phyloP scores from a whole-genome alignment of 2,888 invertebrate genomes.

The Terebella lapidaria region DNA sequence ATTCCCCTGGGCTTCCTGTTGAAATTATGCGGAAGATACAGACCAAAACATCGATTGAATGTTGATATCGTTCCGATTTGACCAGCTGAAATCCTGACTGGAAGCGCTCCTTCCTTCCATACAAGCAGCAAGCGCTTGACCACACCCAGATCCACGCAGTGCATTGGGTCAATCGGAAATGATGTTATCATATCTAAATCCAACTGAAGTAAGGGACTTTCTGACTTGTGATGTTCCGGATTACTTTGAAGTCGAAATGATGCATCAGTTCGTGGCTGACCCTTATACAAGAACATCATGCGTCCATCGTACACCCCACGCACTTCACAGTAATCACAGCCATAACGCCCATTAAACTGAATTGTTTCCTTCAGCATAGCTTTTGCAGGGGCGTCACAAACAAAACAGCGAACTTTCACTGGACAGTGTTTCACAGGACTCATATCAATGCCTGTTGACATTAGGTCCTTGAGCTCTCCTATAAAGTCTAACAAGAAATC shows the following conservation, averaged over 20 bases:
- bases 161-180: constrained; percentile 5
- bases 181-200: constrained; percentile 4
- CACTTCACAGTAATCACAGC: constrained; percentile 8
- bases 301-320: background rate
- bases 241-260: background rate
- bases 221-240: constrained; percentile 5
- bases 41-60: background rate
- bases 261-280: background rate
- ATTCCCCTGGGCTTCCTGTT: constrained; percentile 4
- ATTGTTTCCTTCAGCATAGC: constrained; percentile 2
- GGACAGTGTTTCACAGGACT: background rate
- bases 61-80: background rate
- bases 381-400: constrained; percentile 7
- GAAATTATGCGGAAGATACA: background rate
- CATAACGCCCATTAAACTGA: constrained; percentile 7
- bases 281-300: background rate
- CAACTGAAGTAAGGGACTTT: background rate
- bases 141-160: constrained; percentile 5
- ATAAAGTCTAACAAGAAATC: background rate
- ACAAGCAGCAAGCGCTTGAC: background rate
- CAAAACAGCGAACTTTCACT: background rate
- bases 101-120: background rate
- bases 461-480: background rate
- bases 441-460: background rate
- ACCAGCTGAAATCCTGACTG: background rate